These are phyloP conservation scores for Cantharis rustica DNA, from an alignment of 2,888 invertebrate genomes.

Conservation along the genomic window DNA sequence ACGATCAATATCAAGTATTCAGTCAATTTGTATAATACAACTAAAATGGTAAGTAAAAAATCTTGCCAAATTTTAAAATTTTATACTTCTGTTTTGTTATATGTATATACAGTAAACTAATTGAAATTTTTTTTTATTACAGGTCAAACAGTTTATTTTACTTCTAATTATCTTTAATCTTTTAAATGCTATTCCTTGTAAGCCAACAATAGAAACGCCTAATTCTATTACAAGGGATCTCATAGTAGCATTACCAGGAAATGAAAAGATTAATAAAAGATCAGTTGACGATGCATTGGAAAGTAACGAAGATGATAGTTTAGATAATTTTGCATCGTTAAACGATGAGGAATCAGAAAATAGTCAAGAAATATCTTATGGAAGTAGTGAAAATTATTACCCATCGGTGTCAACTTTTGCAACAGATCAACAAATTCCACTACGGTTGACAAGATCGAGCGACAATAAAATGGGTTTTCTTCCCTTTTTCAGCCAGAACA, in stretches of 20 bases:
- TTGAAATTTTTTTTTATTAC: background rate
- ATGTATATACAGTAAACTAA: background rate
- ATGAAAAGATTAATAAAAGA: constrained; percentile 33
- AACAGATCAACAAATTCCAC: background rate
- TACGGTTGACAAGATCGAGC: background rate
- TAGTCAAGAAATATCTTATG: background rate
- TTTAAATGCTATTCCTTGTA: background rate
- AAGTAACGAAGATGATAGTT: background rate
- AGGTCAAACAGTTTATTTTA: constrained; percentile 3
- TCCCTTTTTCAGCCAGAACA: background rate
- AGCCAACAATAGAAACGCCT: constrained; percentile 52
- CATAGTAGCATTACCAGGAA: constrained; percentile 25
- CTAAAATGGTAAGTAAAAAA: background rate
- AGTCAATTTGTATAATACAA: background rate
- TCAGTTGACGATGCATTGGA: constrained; percentile 16
- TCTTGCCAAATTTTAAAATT: background rate
- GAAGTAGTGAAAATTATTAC: background rate
- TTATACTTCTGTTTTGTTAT: background rate
- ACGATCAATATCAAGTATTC: background rate
- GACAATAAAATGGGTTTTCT: background rate
- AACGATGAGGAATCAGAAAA: background rate
- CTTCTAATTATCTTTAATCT: background rate
- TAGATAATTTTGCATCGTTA: background rate
- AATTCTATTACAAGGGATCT: constrained; percentile 27
- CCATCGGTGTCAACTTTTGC: background rate